A percentile compares a stretch with the other conserved stretches of the same genome.
These are phyloP conservation scores for Kobus ellipsiprymnus DNA, from an alignment of 2,113 vertebrate species.

Conservation along the genomic window DNA sequence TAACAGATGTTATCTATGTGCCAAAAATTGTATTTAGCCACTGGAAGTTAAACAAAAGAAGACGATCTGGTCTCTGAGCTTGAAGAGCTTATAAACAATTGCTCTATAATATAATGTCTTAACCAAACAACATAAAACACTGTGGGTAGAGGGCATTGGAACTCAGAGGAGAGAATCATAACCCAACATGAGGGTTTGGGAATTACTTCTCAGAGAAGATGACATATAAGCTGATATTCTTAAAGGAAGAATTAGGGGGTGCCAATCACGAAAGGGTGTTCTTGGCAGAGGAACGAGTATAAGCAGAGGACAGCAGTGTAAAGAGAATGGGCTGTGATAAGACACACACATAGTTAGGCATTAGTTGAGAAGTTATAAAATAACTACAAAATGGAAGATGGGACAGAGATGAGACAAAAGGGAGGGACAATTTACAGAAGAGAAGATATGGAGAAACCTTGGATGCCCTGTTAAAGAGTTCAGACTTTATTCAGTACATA, in stretches of 20 bases:
- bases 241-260: background rate
- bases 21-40: background rate
- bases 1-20: background rate
- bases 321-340: background rate
- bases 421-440: background rate
- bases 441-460: background rate
- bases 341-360: background rate
- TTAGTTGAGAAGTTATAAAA: background rate
- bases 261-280: background rate
- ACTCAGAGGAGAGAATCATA: background rate
- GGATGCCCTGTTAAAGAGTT: background rate
- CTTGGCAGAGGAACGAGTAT: background rate
- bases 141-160: background rate
- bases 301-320: background rate
- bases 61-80: background rate
- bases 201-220: background rate
- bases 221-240: background rate
- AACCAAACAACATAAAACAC: background rate
- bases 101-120: background rate
- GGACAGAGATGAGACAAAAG: background rate
- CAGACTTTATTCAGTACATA: background rate
- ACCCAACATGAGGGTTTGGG: background rate
- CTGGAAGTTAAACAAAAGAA: background rate
- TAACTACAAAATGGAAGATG: background rate
- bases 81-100: background rate